Conservation (phyloP, 2,113 vertebrate species). For the Puffinus mauretanicus region DNA sequence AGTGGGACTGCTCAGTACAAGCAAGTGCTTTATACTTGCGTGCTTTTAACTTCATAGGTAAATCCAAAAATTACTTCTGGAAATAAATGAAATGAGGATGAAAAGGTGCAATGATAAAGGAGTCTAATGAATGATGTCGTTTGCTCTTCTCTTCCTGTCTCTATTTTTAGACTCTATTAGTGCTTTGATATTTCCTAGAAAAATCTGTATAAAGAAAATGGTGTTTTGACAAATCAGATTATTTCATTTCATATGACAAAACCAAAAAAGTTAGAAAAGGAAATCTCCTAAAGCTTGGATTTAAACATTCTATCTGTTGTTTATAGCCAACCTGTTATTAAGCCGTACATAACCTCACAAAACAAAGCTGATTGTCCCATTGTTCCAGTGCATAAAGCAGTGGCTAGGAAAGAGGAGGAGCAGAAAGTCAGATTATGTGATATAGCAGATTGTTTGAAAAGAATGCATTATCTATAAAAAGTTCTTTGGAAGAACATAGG, state of each 20-base stretch:
- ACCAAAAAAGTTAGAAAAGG: background rate
- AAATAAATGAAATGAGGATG: background rate
- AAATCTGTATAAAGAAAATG: background rate
- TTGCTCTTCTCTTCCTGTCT: background rate
- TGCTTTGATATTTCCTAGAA: background rate
- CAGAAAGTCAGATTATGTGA: background rate
- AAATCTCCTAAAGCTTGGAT: background rate
- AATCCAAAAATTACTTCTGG: background rate
- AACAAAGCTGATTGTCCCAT: background rate
- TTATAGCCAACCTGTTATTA: background rate
- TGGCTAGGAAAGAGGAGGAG: background rate
- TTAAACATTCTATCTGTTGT: background rate
- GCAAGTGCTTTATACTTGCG: accelerated
- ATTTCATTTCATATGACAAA: background rate
- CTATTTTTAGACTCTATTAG: background rate
- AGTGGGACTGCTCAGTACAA: background rate
- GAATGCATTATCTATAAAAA: background rate
- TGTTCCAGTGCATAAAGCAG: background rate
- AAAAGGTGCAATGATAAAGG: background rate
- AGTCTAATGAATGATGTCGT: background rate
- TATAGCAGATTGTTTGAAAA: background rate
- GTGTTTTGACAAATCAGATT: background rate
- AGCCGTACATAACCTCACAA: background rate
- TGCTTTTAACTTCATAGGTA: background rate
- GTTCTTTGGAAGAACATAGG: background rate